phyloP scores from a whole-genome alignment of 1,140 invertebrate species.

The Globodera ellingtonae region DNA sequence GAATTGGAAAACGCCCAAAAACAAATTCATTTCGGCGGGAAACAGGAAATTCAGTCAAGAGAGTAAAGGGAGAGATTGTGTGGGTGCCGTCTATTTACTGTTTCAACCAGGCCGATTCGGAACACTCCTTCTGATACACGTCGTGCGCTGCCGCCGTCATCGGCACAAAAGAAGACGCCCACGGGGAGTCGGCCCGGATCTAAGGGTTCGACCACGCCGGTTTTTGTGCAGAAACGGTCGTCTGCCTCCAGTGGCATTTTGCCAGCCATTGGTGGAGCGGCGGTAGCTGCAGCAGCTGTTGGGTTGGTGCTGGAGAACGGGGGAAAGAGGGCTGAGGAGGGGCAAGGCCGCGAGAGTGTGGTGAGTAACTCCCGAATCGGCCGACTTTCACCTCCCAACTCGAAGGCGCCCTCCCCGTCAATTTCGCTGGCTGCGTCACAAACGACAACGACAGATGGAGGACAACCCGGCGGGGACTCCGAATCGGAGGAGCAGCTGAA shows the following conservation, averaged over 20 bases:
- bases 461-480: slow-evolving; percentile 19
- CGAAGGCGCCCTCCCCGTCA: slow-evolving; percentile 19
- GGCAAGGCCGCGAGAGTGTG: not conserved
- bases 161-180: slow-evolving; percentile 13
- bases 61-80: too few species aligned
- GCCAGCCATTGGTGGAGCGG: slow-evolving; percentile 32
- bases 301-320: slow-evolving; percentile 17
- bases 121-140: not conserved
- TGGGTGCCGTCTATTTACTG: not conserved
- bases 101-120: not conserved
- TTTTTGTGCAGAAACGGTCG: slow-evolving; percentile 8
- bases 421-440: slow-evolving; percentile 29
- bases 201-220: slow-evolving; percentile 19
- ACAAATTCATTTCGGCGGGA: not conserved
- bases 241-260: slow-evolving; percentile 1
- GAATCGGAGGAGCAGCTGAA: slow-evolving; percentile 23
- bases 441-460: slow-evolving; percentile 26
- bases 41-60: too few species aligned
- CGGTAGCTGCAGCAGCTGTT: slow-evolving; percentile 23
- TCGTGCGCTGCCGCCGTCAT: not conserved
- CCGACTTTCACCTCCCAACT: not conserved
- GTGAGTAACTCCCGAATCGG: not conserved
- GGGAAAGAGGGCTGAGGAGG: slow-evolving; percentile 20
- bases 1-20: not conserved
- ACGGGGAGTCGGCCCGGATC: slow-evolving; percentile 3